Evolutionary conservation across 2,113 vertebrate genomes (phyloP).

Genomic region (Urocitellus parryii): DNA sequence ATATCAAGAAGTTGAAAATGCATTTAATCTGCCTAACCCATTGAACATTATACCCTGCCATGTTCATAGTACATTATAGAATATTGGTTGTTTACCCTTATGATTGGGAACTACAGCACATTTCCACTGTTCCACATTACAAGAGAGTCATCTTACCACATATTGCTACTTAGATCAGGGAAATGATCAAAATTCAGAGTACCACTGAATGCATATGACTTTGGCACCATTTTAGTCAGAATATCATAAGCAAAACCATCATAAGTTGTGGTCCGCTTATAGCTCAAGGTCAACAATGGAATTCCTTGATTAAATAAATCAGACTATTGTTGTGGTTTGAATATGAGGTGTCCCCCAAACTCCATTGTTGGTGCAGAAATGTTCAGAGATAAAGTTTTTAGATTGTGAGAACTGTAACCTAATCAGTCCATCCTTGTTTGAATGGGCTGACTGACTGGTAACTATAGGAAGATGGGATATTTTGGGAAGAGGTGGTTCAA

Average conservation of each 20-base stretch:
- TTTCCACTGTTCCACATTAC: too few relatives aligned
- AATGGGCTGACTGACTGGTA: too few relatives aligned
- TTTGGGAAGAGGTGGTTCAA: too few relatives aligned
- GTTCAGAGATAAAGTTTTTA: too few relatives aligned
- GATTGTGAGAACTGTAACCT: too few relatives aligned
- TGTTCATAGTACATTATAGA: neutral
- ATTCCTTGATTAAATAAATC: neutral
- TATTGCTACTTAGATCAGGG: neutral
- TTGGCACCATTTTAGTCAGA: neutral
- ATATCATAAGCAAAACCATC: neutral
- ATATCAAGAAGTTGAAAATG: neutral
- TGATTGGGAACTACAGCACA: neutral
- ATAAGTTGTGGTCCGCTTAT: too few relatives aligned
- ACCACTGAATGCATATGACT: neutral
- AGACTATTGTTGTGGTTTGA: too few relatives aligned
- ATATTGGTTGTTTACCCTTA: neutral
- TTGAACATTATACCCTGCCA: neutral
- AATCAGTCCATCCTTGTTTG: too few relatives aligned
- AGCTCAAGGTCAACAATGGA: constrained; percentile 15
- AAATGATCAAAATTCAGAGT: neutral
- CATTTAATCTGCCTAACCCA: neutral
- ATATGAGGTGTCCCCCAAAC: too few relatives aligned
- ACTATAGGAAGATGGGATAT: too few relatives aligned
- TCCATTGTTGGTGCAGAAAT: too few relatives aligned
- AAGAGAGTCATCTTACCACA: neutral